Conservation (phyloP, 2,888 invertebrate species). For the Alsophila aescularia region DNA sequence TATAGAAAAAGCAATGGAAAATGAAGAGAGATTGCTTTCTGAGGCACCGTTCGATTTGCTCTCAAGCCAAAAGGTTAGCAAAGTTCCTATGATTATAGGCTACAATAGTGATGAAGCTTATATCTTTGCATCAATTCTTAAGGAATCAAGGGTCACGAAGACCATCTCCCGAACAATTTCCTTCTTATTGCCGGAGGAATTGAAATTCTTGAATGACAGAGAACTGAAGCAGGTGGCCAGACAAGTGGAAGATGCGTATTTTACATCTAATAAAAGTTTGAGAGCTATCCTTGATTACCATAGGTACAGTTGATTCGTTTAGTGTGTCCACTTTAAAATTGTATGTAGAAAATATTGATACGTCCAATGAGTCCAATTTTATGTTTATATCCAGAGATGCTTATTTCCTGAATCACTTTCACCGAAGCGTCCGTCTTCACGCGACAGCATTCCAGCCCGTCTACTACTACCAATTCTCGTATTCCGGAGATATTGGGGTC, state of each 20-base stretch:
- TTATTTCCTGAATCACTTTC: slow-evolving; percentile 68
- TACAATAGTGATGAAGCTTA: slow-evolving; percentile 73
- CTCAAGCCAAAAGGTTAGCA: slow-evolving; percentile 43
- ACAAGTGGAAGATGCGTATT: slow-evolving; percentile 64
- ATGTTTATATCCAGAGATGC: slow-evolving; percentile 57
- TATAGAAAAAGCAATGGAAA: slow-evolving; percentile 58
- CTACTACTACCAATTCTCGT: slow-evolving; percentile 72
- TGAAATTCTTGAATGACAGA: slow-evolving; percentile 56
- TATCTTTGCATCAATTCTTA: slow-evolving; percentile 61
- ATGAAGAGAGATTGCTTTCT: slow-evolving; percentile 62
- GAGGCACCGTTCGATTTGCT: slow-evolving; percentile 61
- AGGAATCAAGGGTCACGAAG: slow-evolving; percentile 45
- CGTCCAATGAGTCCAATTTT: not conserved
- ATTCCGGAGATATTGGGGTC: slow-evolving; percentile 59
- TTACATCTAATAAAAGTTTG: slow-evolving; percentile 57
- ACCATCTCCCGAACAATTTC: slow-evolving; percentile 46
- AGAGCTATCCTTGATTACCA: slow-evolving; percentile 59
- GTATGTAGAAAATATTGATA: too few relatives aligned
- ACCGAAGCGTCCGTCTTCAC: slow-evolving; percentile 63
- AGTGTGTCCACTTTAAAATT: not conserved
- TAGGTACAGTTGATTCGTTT: slow-evolving; percentile 50
- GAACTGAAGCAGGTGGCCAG: slow-evolving; percentile 53
- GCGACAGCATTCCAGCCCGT: slow-evolving; percentile 50
- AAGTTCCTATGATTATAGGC: slow-evolving; percentile 70
- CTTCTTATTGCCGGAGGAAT: slow-evolving; percentile 64